phyloP scores from a whole-genome alignment of 2,113 vertebrate species.

The Oreocharis arfaki region DNA sequence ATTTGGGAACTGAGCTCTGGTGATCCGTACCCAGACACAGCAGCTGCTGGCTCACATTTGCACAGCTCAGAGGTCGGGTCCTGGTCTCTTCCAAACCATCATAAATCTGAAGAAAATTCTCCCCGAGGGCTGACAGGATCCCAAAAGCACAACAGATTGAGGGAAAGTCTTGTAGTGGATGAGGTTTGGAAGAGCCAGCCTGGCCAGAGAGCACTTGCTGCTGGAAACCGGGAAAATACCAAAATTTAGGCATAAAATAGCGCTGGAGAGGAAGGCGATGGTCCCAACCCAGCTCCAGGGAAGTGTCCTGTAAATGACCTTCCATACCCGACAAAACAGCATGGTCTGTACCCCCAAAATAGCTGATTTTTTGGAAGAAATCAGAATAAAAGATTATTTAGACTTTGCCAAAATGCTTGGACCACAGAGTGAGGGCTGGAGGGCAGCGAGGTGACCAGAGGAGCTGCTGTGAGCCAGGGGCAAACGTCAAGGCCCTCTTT shows the following conservation, averaged over 20 bases:
- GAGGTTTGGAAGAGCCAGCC: background rate
- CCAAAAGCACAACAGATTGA: background rate
- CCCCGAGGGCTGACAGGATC: rapidly evolving
- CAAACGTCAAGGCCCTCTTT: background rate
- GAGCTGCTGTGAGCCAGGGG: background rate
- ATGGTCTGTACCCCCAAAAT: background rate
- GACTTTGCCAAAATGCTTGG: background rate
- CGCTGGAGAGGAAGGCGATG: background rate
- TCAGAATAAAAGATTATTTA: background rate
- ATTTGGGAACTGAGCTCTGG: background rate
- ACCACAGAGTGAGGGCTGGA: background rate
- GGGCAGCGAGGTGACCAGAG: background rate
- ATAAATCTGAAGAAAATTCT: background rate
- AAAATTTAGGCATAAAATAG: background rate
- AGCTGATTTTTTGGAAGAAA: background rate
- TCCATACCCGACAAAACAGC: background rate
- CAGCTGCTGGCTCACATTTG: background rate
- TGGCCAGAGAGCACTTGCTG: background rate
- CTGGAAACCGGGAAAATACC: background rate
- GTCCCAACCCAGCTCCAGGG: background rate
- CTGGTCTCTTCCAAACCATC: background rate
- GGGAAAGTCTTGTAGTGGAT: background rate
- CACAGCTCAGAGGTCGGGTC: rapidly evolving
- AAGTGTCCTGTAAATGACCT: background rate
- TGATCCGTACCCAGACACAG: background rate